A percentile compares a stretch with the other conserved stretches of the same genome.
phyloP scores from a whole-genome alignment of 1,140 invertebrate species.

The Zaprionus ornatus region DNA sequence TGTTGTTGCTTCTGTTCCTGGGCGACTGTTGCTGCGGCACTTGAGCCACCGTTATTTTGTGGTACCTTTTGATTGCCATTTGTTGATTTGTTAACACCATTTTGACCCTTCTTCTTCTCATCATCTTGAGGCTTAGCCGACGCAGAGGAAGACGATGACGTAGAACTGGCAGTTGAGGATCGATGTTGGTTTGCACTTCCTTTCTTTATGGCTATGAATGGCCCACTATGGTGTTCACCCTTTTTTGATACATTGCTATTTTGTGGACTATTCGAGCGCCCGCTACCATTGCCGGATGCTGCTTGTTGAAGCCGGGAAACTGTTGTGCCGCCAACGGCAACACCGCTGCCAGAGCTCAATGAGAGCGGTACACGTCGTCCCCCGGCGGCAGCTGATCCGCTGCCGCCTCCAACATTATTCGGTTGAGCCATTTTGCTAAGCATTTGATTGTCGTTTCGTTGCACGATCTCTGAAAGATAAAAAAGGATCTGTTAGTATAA shows the following conservation, averaged over 20 bases:
- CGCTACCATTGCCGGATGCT: slow-evolving; percentile 43
- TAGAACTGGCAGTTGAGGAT: slow-evolving; percentile 11
- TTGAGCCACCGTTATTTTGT: slow-evolving; percentile 56
- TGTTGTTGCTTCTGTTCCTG: slow-evolving; percentile 50
- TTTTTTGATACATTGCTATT: slow-evolving; percentile 47
- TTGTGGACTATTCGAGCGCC: slow-evolving; percentile 61
- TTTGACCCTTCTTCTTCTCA: slow-evolving; percentile 64
- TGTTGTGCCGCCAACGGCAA: background rate
- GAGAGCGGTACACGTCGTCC: slow-evolving; percentile 68
- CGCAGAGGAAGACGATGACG: background rate
- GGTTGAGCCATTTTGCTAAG: slow-evolving; percentile 74
- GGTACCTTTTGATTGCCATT: slow-evolving; percentile 57
- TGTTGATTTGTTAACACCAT: slow-evolving; percentile 54
- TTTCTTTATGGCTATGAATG: slow-evolving; percentile 52
- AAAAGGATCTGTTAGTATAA: slow-evolving; percentile 1
- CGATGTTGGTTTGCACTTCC: slow-evolving; percentile 13
- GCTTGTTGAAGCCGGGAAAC: slow-evolving; percentile 60
- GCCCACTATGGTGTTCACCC: slow-evolving; percentile 27
- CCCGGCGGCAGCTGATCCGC: slow-evolving; percentile 20
- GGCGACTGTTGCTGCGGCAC: background rate
- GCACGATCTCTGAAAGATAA: slow-evolving; percentile 55
- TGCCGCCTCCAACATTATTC: slow-evolving; percentile 45
- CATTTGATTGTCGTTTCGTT: slow-evolving; percentile 51
- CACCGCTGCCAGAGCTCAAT: slow-evolving; percentile 34
- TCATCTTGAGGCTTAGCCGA: slow-evolving; percentile 9